Base-by-base conservation (phyloP, 2,797 vertebrate species). In the Sebastiscus tertius region DNA sequence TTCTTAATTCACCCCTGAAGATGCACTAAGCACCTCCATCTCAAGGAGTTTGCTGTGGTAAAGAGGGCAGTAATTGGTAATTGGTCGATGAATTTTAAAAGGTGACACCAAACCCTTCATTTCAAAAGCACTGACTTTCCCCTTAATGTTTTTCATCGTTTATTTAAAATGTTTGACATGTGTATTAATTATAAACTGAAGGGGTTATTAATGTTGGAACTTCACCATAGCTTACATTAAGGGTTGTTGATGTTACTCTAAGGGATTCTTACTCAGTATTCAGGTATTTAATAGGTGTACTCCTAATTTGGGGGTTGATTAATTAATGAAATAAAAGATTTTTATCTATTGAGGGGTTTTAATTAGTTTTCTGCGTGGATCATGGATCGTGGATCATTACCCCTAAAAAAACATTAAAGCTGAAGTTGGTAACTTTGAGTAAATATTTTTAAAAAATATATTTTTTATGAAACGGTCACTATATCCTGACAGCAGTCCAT, bases 121-220 rank as follows among this genome's bases (percentile, higher is more conserved):
- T 29, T 29, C 26, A 68, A 68, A 68, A 22, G 20, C 4, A 55
- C 10, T 18, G 56, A 18, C 16, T 62, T 61, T 61, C 4, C 9
- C 16, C 11, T 61, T 34, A 12, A 42, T 42, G 5, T 16, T 42
- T 14, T 42, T 42, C 13, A 13, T 42, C 39, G 14, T 14, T 42
- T 12, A 42, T 16, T 13, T 14, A 42, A 36, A 36, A 36, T 36
- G 34, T 36, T 36, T 36, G 34, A 36, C 12, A 36, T 36, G 34
- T 36, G 34, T 36, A 36, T 36, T 42, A 13, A 14, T 42, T 14
- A 16, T 42, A 13, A 42, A 42, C 13, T 42, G 39, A 42, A 14
- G 39, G 39, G 6, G 10, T 20, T 66, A 36, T 36, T 36, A 36
- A 36, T 36, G 0, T 36, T 36, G 34, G 0, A 0, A 36, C 34